Evolutionary conservation across 2,113 vertebrate species (phyloP), one percentile per base, ranked within the genome.

Genomic region (Pseudopipra pipra): DNA sequence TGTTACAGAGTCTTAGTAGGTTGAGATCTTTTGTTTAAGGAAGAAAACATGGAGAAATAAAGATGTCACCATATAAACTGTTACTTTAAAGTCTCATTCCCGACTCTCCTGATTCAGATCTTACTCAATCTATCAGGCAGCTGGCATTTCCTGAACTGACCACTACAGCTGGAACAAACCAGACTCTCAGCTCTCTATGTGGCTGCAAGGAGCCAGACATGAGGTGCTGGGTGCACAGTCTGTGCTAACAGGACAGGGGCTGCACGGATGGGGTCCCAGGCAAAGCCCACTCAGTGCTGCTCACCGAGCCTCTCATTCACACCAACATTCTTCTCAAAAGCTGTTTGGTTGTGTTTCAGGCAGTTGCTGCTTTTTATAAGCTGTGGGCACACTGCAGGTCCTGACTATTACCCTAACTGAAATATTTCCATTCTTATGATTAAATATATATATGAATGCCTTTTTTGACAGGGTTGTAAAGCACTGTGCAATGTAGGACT

Each of bases 201-300:
- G 1, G 9, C 7, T 55, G 66, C 2, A 0, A 35, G 30, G 16
- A 72, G 27, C 37, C 3, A 2, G 30, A 8, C 12, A 5, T 0
- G 5, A 47, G 35, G 44, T 9, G 15, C 5, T 2, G 33, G 51
- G 8, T 4, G 2, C 0, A 1, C 58, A 37, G 52, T 2, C 49
- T 17, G 14, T 0, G 0, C 47, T 24, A 31, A 19, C 4, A 2
- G 33, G 30, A 12, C 0, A 0, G 0, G 18, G 33, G 12, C 18
- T 55, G 41, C 4, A 6, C 0, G 0, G 23, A 31, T 5, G 20
- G 17, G 5, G 8, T 11, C 30, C 33, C 22, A 2, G 7, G 30
- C 62, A 83, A 14, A 82, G 16, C 12, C 37, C 24, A 7, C 14
- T 19, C 62, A 19, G 9, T 0, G 0, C 9, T 28, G 12, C 1